Evolutionary conservation across 1,140 invertebrate genomes (phyloP).

Genomic region (Pantala flavescens): DNA sequence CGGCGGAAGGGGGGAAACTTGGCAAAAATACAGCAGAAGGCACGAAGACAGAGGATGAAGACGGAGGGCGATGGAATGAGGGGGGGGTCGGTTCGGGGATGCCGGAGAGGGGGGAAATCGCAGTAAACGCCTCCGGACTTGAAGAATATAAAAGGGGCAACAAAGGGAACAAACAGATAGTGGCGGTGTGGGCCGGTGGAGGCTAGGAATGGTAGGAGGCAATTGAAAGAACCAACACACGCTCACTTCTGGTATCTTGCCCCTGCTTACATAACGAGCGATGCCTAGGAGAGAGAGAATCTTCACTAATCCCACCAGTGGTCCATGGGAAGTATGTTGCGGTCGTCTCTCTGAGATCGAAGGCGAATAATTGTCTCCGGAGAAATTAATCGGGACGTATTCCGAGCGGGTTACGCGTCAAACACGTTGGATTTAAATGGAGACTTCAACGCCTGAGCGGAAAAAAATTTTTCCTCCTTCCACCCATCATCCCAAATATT

Average conservation of each 20-base stretch:
- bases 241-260: neutral
- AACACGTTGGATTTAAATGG: neutral
- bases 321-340: neutral
- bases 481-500: too few relatives aligned
- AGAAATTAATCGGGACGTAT: neutral
- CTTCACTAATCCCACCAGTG: neutral
- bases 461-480: too few relatives aligned
- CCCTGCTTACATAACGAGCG: neutral
- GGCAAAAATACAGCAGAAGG: conserved; percentile 5
- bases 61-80: neutral
- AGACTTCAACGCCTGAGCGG: neutral
- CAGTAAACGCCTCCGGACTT: conserved; percentile 2
- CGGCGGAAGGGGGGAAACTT: neutral
- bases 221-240: neutral
- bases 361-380: neutral
- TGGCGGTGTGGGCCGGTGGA: neutral
- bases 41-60: neutral
- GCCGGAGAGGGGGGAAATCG: neutral
- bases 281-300: neutral
- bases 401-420: neutral
- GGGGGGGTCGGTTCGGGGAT: neutral
- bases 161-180: neutral
- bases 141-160: neutral
- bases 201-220: neutral
- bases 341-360: neutral